Base-by-base conservation (phyloP, 1,140 invertebrate genomes). In the Tribolium madens region DNA sequence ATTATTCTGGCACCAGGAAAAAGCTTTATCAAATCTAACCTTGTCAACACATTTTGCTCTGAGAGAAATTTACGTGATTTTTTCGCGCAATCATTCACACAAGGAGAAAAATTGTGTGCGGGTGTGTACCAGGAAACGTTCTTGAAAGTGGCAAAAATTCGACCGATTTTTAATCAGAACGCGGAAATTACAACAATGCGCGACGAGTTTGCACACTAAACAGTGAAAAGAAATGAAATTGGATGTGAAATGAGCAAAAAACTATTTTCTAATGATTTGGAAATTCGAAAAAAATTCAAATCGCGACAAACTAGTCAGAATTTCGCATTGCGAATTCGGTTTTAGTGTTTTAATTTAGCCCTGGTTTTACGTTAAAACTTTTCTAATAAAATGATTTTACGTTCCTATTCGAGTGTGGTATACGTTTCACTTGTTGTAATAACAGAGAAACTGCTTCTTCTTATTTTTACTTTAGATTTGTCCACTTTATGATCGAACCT, bases 71-170 rank as follows among this genome's bases (percentile, higher is more conserved):
- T 60, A 26, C 21, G 21, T 5, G 21, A 26, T 26, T 26, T 60
- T 60, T 64, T 33, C 14, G 17, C 26, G 12, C 13, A 33, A 33
- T 64, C 57, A 33, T 31, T 42, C 13, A 21, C 17, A 60, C 57
- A 33, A 64, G 57, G 57, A 31, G 57, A 64, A 64, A 64, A 64
- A 26, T 26, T 26, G 13, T 64, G 57, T 64, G 57, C 26, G 31
- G 57, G 57, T 64, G 57, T 64, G 57, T 60, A 64, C 57, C 57
- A 64, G 57, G 57, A 64, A 64, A 26, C 57, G 57, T 64, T 64
- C 57, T 64, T 64, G 57, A 64, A 64, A 60, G 53, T 26, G 53
- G 21, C 21, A 26, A 26, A 26, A 26, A 42, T 42, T 42, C 36
- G n/a, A 1, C 36, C 36, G 52, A 21, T 64, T 64, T 64, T 64